Percentiles rank a stretch among this genome's conserved stretches.
Evolutionary conservation across 2,797 vertebrate species (phyloP).

Genomic region (Limnodromus scolopaceus): DNA sequence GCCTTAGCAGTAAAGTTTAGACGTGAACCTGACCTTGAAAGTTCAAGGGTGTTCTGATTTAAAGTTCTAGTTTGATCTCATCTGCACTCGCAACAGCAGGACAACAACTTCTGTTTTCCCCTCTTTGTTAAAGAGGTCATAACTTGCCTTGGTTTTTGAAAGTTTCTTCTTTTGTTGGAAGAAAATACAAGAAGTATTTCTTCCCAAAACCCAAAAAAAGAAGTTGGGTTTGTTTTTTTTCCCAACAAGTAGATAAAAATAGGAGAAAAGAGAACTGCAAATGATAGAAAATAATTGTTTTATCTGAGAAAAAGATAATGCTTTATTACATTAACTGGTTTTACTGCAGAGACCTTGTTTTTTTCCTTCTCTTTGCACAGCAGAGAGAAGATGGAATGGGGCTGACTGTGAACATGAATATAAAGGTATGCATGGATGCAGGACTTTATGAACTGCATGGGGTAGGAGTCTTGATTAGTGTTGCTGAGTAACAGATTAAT

Average conservation of each 20-base stretch:
- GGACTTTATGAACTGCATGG: conserved; percentile 64
- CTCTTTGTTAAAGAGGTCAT: not conserved
- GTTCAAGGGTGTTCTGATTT: conserved; percentile 52
- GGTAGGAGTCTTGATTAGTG: conserved; percentile 68
- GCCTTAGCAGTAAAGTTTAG: conserved; percentile 34
- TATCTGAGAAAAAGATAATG: not conserved
- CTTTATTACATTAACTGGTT: not conserved
- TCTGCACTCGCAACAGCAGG: not conserved
- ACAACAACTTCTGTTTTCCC: conserved; percentile 36
- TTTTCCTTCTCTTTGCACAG: not conserved
- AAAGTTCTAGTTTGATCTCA: conserved; percentile 33
- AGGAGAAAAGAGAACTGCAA: not conserved
- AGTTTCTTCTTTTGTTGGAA: not conserved
- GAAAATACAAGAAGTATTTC: not conserved
- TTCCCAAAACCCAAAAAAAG: too few relatives aligned
- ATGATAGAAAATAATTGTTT: not conserved
- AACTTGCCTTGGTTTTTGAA: conserved; percentile 3
- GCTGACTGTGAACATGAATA: conserved; percentile 33
- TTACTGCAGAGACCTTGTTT: not conserved
- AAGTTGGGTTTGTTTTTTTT: not conserved
- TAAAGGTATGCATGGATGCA: conserved; percentile 55
- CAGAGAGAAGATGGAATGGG: conserved; percentile 16
- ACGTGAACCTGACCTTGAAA: conserved; percentile 46
- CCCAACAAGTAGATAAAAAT: not conserved
- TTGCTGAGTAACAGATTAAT: conserved; percentile 74